Evolutionary conservation across 2,797 vertebrate genomes (phyloP), one percentile per base, ranked within the genome.

Genomic region (Danio kyathit): DNA sequence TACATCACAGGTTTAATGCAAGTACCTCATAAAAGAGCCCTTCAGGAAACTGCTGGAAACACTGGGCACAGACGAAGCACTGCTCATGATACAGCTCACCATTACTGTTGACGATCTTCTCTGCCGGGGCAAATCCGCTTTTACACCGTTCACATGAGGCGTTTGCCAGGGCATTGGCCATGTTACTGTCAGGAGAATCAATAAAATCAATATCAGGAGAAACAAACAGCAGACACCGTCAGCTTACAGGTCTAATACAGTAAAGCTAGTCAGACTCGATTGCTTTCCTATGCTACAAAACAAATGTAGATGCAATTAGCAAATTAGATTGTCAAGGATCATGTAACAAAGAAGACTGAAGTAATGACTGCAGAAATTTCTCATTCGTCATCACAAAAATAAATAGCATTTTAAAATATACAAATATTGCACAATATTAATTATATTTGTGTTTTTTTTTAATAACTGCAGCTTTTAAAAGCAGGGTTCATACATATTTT

Each of bases 21-120:
- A 74, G 19, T 82, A 96, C 95, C 95, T 97, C 96, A 0, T 96
- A 97, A 89, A 96, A 97, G 44, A 97, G 96, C 21, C 96, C 96
- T 19, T 96, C 96, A 0, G 96, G 96, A 84, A 97, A 97, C 88
- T 95, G 96, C 91, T 96, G 96, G 54, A 97, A 96, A 88, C 95
- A 96, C 90, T 96, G 95, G 2, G 96, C 96, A 0, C 96, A 96
- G 57, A 96, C 91, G 0, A 96, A 97, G 86, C 95, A 96, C 87
- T 95, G 95, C 81, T 96, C 96, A 0, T 96, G 95, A 90, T 96
- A 96, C 79, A 97, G 91, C 84, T 96, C 96, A 0, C 95, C 95
- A 0, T 96, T 97, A 83, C 95, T 96, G 90, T 97, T 99, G 80
- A 99, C 98, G 0, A 99, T 99, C 91, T 99, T 99, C 93, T 99